Evolutionary conservation across 2,888 invertebrate genomes (phyloP).

Genomic region (Drosophila heteroneura): DNA sequence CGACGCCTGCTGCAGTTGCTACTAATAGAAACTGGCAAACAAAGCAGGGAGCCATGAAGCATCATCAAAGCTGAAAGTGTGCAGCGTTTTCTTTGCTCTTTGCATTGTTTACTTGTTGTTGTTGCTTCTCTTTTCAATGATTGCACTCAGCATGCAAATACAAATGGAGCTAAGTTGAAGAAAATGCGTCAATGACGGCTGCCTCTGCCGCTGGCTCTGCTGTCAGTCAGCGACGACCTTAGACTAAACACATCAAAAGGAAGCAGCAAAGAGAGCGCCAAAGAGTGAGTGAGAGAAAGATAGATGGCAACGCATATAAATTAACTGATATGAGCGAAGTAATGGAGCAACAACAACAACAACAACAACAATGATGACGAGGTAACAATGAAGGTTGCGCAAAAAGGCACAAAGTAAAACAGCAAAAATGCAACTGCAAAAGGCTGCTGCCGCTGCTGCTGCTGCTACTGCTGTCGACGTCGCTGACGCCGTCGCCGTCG

Average conservation of each 20-base stretch:
- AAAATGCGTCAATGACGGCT: conserved; percentile 73
- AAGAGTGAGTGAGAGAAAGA: conserved; percentile 21
- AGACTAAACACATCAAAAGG: conserved; percentile 61
- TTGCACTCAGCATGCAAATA: conserved; percentile 51
- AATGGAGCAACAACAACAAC: conserved; percentile 62
- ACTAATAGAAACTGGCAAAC: conserved; percentile 74
- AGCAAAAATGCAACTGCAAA: conserved; percentile 50
- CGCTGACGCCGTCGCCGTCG: conserved; percentile 28
- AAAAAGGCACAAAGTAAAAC: conserved; percentile 73
- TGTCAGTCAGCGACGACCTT: conserved; percentile 56
- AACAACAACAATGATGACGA: conserved; percentile 21
- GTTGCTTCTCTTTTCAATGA: conserved; percentile 44
- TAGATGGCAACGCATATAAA: conserved; percentile 75
- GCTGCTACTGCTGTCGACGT: conserved; percentile 21
- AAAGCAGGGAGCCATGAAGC: conserved; percentile 71
- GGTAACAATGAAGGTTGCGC: conserved; percentile 55
- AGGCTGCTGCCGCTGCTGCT: conserved; percentile 19
- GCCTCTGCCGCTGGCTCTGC: conserved; percentile 4
- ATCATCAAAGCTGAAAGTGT: conserved; percentile 65
- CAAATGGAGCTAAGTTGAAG: conserved; percentile 64
- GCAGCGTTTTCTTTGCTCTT: conserved; percentile 51
- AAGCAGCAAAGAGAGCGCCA: conserved; percentile 37
- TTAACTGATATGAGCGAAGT: conserved; percentile 76
- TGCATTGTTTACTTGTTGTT: conserved; percentile 31
- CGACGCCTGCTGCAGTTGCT: conserved; percentile 16